Percentiles rank a stretch among this genome's conserved stretches.
Conservation (phyloP, 2,113 vertebrate genomes). For the Puffinus mauretanicus region DNA sequence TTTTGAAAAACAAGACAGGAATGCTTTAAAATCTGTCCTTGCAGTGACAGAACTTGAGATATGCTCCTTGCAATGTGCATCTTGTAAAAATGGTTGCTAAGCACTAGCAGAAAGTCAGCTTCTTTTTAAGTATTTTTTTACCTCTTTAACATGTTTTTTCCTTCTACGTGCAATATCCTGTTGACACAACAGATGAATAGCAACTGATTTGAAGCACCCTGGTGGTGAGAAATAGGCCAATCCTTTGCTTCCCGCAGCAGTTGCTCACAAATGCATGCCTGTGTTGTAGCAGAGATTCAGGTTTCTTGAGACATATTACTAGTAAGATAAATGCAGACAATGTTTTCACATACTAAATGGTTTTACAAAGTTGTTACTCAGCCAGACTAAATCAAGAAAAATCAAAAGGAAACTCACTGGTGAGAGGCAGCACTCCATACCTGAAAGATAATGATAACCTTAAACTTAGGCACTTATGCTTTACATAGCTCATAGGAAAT, state of each 20-base stretch:
- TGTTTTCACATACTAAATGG: background rate
- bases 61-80: background rate
- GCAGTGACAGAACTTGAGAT: background rate
- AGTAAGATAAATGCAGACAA: background rate
- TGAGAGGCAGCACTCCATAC: background rate
- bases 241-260: background rate
- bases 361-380: background rate
- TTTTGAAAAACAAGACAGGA: background rate
- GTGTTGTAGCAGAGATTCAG: background rate
- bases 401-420: background rate
- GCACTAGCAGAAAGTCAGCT: background rate
- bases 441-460: background rate
- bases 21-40: background rate
- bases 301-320: accelerated
- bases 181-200: background rate
- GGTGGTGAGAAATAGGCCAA: background rate
- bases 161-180: background rate
- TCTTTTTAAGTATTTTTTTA: background rate
- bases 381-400: background rate
- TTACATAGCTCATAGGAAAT: background rate
- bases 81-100: background rate
- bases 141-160: background rate
- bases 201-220: background rate
- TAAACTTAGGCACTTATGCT: background rate
- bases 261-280: accelerated